phyloP scores from a whole-genome alignment of 2,113 vertebrate genomes.

The Cynoglossus semilaevis region DNA sequence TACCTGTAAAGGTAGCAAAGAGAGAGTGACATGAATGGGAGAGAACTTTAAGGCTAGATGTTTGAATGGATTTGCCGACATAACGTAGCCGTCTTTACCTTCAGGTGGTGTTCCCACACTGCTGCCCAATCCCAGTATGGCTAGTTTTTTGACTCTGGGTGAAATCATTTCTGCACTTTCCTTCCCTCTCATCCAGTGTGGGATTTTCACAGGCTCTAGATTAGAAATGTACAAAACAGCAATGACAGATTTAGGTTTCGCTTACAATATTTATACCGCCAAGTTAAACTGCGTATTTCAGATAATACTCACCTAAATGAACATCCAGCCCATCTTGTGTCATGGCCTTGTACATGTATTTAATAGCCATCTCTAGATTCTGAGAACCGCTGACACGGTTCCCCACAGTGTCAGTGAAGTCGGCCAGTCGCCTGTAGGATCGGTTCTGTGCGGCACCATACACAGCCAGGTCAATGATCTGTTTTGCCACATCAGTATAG shows the following conservation, averaged over 20 bases:
- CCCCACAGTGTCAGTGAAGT: constrained; percentile 86
- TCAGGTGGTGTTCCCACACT: constrained; percentile 86
- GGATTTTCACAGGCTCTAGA: constrained; percentile 85
- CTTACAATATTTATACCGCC: neutral
- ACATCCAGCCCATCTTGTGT: constrained; percentile 81
- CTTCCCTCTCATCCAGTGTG: constrained; percentile 91
- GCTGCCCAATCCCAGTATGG: constrained; percentile 88
- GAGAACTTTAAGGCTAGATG: neutral
- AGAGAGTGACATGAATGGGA: neutral
- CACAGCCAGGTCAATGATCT: constrained; percentile 87
- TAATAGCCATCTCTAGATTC: constrained; percentile 85
- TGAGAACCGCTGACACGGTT: constrained; percentile 86
- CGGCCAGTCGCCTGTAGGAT: constrained; percentile 84
- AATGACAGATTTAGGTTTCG: neutral
- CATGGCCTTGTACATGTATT: constrained; percentile 86
- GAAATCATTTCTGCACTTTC: constrained; percentile 85
- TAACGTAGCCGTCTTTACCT: constrained; percentile 73
- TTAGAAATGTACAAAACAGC: constrained; percentile 6
- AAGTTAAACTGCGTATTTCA: neutral
- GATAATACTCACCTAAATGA: constrained; percentile 72
- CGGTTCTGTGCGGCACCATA: constrained; percentile 87
- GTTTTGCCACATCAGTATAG: constrained; percentile 81
- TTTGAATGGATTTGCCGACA: neutral
- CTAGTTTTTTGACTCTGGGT: constrained; percentile 82
- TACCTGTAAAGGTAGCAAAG: constrained; percentile 73